Conservation (phyloP, 2,113 vertebrate species). For the Chaetorhynchus papuensis region DNA sequence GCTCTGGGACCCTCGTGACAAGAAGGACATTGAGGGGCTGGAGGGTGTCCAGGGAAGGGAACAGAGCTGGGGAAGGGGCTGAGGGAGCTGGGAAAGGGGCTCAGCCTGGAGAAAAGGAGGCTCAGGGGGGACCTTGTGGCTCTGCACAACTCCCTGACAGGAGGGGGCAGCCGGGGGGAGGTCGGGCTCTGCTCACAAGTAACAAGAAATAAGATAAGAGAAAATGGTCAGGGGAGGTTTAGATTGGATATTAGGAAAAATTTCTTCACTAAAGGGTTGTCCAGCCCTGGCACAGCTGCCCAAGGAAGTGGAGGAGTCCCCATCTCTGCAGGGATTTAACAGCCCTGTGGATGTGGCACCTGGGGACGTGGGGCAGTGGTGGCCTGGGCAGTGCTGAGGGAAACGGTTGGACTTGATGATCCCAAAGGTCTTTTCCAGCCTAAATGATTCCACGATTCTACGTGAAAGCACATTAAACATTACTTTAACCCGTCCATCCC, state of each 20-base stretch:
- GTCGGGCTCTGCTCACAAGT: neutral
- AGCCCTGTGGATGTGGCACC: neutral
- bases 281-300: neutral
- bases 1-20: neutral
- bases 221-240: neutral
- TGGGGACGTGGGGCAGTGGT: neutral
- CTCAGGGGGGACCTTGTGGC: neutral
- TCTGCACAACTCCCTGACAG: neutral
- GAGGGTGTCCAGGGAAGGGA: fast-evolving
- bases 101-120: neutral
- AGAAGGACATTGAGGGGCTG: neutral
- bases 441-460: neutral
- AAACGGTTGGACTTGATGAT: neutral
- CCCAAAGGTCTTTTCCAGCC: neutral
- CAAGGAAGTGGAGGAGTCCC: too few relatives aligned
- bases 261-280: neutral
- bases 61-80: neutral
- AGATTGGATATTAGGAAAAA: neutral
- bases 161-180: neutral
- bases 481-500: neutral
- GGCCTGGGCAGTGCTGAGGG: neutral
- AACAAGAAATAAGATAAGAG: neutral
- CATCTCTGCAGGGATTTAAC: neutral
- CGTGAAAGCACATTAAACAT: neutral
- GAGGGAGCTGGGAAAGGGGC: neutral